A percentile compares a stretch with the other conserved stretches of the same genome.
Evolutionary conservation across 2,888 invertebrate genomes (phyloP).

Genomic region (Autographa pulchrina): DNA sequence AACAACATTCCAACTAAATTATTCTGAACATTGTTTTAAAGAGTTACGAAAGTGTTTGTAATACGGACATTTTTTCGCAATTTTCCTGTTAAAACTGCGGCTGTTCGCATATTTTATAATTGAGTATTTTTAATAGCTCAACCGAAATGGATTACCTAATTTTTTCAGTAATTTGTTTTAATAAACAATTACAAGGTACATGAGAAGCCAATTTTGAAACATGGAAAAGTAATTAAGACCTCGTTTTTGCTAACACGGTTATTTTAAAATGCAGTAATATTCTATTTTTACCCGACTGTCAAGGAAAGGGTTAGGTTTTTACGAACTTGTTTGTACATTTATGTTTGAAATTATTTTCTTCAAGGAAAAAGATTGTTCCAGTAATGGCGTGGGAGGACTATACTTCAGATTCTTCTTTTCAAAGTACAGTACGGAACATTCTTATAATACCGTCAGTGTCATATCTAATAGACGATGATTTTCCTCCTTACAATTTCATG

Average conservation of each 20-base stretch:
- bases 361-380: neutral
- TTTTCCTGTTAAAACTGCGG: conserved; percentile 52
- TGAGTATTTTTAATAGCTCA: conserved; percentile 19
- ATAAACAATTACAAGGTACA: conserved; percentile 14
- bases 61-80: conserved; percentile 31
- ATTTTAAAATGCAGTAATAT: too few species aligned
- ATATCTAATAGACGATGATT: conserved; percentile 36
- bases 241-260: neutral
- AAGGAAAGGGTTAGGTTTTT: too few species aligned
- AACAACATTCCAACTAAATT: conserved; percentile 20
- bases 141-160: conserved; percentile 22
- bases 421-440: neutral
- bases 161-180: conserved; percentile 37
- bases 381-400: neutral
- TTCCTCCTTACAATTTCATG: conserved; percentile 63
- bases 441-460: neutral
- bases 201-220: neutral
- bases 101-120: conserved; percentile 57
- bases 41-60: conserved; percentile 23
- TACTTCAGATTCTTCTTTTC: neutral
- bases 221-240: conserved; percentile 1
- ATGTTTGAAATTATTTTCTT: neutral
- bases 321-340: too few species aligned
- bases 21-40: conserved; percentile 24
- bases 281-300: too few species aligned